Percentiles rank a stretch among this genome's conserved stretches.
phyloP scores from a whole-genome alignment of 2,797 vertebrate genomes.

The Syncerus caffer region DNA sequence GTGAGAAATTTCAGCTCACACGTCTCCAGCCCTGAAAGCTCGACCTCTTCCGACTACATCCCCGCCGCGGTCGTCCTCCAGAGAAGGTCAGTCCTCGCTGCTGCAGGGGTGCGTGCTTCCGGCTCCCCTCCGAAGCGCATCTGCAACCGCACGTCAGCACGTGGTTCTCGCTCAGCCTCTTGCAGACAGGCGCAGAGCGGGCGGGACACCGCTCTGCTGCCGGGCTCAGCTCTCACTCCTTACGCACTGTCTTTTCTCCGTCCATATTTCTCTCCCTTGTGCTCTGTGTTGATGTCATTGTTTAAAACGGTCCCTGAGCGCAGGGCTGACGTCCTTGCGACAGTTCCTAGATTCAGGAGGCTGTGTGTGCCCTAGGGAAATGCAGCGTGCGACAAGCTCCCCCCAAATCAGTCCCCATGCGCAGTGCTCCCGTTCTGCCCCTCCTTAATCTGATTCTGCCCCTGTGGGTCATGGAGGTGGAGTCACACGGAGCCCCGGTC shows the following conservation, averaged over 20 bases:
- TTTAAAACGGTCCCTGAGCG: not conserved
- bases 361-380: not conserved
- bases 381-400: not conserved
- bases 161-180: not conserved
- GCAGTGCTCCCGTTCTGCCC: not conserved
- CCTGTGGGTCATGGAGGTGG: not conserved
- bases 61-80: fast-evolving
- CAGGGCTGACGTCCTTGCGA: not conserved
- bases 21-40: not conserved
- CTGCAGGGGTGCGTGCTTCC: not conserved
- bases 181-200: not conserved
- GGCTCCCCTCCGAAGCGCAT: fast-evolving
- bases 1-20: not conserved
- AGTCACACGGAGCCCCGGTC: fast-evolving
- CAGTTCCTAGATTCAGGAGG: not conserved
- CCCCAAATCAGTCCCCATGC: too few species aligned
- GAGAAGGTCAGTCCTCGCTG: not conserved
- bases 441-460: not conserved
- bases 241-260: not conserved
- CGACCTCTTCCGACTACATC: not conserved
- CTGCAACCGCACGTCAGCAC: not conserved
- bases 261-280: too few species aligned
- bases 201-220: fast-evolving
- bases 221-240: fast-evolving
- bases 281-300: not conserved